Evolutionary conservation across 2,797 vertebrate genomes (phyloP).

Genomic region (Cossypha polioptera): DNA sequence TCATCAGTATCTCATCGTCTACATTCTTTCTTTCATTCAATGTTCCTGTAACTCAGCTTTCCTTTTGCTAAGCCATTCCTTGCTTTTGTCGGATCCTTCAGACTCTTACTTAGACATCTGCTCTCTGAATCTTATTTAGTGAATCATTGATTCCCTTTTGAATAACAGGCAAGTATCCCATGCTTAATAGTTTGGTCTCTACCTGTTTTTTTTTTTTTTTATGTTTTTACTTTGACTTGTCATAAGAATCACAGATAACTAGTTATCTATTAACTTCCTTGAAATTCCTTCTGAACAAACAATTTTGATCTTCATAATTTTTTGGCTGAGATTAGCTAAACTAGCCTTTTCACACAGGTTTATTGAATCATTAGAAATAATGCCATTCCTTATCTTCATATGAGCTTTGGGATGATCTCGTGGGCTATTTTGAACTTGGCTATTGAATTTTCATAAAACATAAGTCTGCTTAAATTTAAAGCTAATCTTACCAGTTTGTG

Average conservation of each 20-base stretch:
- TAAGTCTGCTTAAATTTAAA: not conserved
- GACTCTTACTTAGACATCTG: not conserved
- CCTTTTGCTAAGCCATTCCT: not conserved
- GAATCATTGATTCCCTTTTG: not conserved
- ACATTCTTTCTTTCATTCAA: not conserved
- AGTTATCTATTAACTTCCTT: not conserved
- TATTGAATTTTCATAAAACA: not conserved
- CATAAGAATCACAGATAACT: not conserved
- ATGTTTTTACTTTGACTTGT: not conserved
- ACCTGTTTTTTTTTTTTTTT: not conserved
- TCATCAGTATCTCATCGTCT: not conserved
- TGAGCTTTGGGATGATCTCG: not conserved
- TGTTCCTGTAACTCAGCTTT: not conserved
- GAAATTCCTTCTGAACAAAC: not conserved
- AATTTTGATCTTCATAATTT: not conserved
- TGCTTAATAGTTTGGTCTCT: not conserved
- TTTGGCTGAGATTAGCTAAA: not conserved
- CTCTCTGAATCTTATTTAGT: not conserved
- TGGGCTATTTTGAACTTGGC: not conserved
- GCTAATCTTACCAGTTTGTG: not conserved
- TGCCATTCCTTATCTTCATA: not conserved
- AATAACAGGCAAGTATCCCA: not conserved
- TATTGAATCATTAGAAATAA: not conserved
- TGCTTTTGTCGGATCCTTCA: not conserved
- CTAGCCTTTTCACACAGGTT: not conserved